Conservation (phyloP, 2,113 vertebrate genomes). For the Passer montanus region DNA sequence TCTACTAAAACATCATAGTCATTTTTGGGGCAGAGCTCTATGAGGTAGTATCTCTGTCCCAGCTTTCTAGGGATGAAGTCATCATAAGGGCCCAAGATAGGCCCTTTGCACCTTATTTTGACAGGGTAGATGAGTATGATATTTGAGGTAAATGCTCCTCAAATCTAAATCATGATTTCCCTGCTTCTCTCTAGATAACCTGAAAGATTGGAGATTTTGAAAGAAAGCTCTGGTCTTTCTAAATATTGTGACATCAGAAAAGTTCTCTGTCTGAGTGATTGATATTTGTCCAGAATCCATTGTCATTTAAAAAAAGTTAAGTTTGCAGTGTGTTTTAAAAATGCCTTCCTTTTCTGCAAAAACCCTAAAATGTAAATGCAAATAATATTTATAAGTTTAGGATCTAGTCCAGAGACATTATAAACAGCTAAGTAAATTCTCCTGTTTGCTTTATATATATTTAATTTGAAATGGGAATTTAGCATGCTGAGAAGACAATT, state of each 20-base stretch:
- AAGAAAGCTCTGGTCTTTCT: not conserved
- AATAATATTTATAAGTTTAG: not conserved
- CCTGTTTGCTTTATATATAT: not conserved
- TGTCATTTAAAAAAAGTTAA: not conserved
- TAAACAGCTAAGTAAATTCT: not conserved
- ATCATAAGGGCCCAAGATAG: not conserved
- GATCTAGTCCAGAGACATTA: not conserved
- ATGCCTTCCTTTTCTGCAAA: not conserved
- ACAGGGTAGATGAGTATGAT: not conserved
- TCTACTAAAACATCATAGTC: not conserved
- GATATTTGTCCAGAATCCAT: not conserved
- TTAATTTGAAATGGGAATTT: not conserved
- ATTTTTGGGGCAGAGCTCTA: not conserved
- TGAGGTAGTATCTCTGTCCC: not conserved
- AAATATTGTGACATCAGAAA: not conserved
- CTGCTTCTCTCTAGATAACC: not conserved
- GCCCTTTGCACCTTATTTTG: not conserved
- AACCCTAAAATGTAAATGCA: not conserved
- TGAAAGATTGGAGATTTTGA: not conserved
- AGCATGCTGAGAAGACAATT: not conserved
- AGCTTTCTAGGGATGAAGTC: not conserved
- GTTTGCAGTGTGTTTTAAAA: not conserved
- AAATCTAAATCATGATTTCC: not conserved
- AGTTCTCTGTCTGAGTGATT: not conserved
- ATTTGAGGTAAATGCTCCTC: not conserved